Base-by-base conservation (phyloP, 2,888 invertebrate genomes). In the Archips crataeganus region DNA sequence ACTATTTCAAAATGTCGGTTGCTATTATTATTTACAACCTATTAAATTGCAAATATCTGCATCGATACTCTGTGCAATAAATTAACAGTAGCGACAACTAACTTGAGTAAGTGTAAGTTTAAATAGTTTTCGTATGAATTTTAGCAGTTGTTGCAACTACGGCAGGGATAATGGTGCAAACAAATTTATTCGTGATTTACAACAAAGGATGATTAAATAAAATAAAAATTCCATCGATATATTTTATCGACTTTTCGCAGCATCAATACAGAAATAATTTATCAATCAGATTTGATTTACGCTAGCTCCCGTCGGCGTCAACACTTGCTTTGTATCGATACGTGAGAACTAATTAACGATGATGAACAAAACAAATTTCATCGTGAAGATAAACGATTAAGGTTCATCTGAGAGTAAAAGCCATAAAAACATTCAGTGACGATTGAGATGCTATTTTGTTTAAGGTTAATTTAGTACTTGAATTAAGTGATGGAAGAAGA, bases 391-490 rank as follows among this genome's bases (percentile, higher is more conserved):
- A 71, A 77, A 77, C 70, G 72, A 73, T 73, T 64, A 66, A 74
- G 65, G 67, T 66, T 75, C 72, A 77, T 65, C 73, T 64, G 51
- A 62, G 74, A 75, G 69, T 70, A 71, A 75, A 78, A 70, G 75
- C 39, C 57, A 68, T 62, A 57, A 70, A 73, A 73, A 60, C 57
- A 57, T 67, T 60, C 60, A 75, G 71, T 71, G 75, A 76, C 76
- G 80, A 81, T 80, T 81, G 77, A 71, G 75, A 79, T 76, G 64
- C 74, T 75, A 78, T 85, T 85, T 80, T 81, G 77, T 85, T 84
- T 54, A 13, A 11, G 49, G 3, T 49, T n/a, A n/a, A 3, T 49
- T 49, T n/a, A 4, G 49, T 2, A 49, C 5, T 49, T 49, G 13
- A 5, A n/a, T 4, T n/a, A 49, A 6, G 45, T 36, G 5, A 23